Evolutionary conservation across 2,888 invertebrate genomes (phyloP).

Genomic region (Parnassius apollo): DNA sequence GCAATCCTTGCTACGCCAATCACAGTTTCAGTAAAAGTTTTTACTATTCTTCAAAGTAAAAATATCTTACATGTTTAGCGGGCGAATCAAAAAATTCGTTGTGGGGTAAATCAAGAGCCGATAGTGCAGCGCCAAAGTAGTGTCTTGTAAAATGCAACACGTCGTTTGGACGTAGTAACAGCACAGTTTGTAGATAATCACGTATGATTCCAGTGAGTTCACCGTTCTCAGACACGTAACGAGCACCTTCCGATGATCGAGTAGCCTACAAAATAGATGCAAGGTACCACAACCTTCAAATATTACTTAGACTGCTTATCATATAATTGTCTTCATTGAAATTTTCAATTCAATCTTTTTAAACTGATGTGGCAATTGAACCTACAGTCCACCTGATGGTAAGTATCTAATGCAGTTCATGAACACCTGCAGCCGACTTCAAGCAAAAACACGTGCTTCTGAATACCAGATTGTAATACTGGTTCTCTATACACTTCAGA

Average conservation of each 20-base stretch:
- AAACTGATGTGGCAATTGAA: no score
- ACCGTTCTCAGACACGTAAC: slow-evolving; percentile 81
- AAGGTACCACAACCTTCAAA: neutral
- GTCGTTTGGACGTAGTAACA: slow-evolving; percentile 80
- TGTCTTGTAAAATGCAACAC: slow-evolving; percentile 79
- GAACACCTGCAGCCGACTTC: no score
- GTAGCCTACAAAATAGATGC: slow-evolving; percentile 52
- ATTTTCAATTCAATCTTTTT: no score
- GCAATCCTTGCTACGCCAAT: no score
- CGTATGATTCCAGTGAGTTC: slow-evolving; percentile 78
- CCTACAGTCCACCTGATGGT: no score
- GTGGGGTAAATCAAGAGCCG: slow-evolving; percentile 71
- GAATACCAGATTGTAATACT: no score
- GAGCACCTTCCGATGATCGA: slow-evolving; percentile 71
- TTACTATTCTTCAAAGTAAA: slow-evolving; percentile 63
- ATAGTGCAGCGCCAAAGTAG: slow-evolving; percentile 75
- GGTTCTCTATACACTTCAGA: no score
- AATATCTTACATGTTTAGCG: slow-evolving; percentile 65
- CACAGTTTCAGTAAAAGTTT: neutral
- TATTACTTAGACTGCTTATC: neutral
- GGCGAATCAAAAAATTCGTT: slow-evolving; percentile 72
- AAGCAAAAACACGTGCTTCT: no score
- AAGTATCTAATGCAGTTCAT: no score
- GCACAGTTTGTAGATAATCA: slow-evolving; percentile 82
- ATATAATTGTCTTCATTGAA: neutral